Evolutionary conservation across 2,113 vertebrate genomes (phyloP).

Genomic region (Bufo bufo): DNA sequence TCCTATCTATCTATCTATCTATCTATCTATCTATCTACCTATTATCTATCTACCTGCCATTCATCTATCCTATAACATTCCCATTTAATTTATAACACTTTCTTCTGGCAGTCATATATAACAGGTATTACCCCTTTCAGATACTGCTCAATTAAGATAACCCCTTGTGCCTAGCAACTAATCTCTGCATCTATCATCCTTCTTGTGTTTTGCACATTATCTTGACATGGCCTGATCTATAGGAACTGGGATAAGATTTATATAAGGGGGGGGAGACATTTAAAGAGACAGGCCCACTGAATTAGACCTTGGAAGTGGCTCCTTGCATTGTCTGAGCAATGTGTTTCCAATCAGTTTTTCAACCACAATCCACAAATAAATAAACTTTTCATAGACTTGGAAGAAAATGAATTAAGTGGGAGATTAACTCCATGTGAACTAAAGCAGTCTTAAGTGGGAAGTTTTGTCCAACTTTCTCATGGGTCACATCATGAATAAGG

Average conservation of each 20-base stretch:
- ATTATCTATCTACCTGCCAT: not conserved
- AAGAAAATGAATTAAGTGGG: conserved; percentile 30
- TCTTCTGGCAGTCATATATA: not conserved
- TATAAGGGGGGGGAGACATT: not conserved
- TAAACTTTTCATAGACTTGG: conserved; percentile 39
- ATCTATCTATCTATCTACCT: not conserved
- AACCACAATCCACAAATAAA: conserved; percentile 53
- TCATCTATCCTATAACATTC: not conserved
- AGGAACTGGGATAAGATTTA: not conserved
- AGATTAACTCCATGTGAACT: conserved; percentile 19
- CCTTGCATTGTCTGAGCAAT: conserved; percentile 30
- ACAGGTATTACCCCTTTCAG: not conserved
- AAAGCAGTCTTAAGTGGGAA: not conserved
- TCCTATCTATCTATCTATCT: not conserved
- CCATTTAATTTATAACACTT: not conserved
- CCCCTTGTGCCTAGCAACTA: not conserved
- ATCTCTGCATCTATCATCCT: not conserved
- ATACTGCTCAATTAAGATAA: not conserved
- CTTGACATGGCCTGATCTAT: conserved; percentile 10
- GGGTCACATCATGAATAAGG: not conserved
- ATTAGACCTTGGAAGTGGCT: not conserved
- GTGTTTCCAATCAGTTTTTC: conserved; percentile 46
- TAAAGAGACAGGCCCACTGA: not conserved
- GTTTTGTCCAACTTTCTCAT: not conserved
- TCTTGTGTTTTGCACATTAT: conserved; percentile 1